Evolutionary conservation across 2,113 vertebrate species (phyloP).

Genomic region (Macquaria ambigua): DNA sequence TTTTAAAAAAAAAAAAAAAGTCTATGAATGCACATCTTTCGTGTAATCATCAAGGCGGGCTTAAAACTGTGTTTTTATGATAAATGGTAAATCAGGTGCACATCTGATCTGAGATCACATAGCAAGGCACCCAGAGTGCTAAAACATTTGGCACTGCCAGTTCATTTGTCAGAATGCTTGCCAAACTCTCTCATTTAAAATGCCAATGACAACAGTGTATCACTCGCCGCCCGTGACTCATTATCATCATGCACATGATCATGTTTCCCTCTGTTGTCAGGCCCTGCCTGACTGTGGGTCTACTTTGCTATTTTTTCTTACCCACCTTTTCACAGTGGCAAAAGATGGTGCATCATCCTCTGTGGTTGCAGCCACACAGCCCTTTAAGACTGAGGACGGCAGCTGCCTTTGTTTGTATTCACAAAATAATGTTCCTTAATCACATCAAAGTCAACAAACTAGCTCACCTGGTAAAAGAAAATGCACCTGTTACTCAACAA

Average conservation of each 20-base stretch:
- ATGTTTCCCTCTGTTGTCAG: conserved; percentile 4
- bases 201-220: conserved; percentile 1
- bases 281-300: background rate
- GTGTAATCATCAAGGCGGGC: conserved; percentile 1
- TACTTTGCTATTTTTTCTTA: background rate
- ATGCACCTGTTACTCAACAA: background rate
- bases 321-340: background rate
- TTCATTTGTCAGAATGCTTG: conserved; percentile 17
- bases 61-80: background rate
- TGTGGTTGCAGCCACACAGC: background rate
- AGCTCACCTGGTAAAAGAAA: background rate
- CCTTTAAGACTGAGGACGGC: background rate
- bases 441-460: background rate
- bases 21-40: background rate
- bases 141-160: conserved; percentile 33
- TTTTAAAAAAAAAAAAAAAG: background rate
- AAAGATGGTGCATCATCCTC: background rate
- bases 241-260: background rate
- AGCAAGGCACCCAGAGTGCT: background rate
- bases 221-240: conserved; percentile 1
- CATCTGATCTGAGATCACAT: conserved; percentile 15
- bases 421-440: background rate
- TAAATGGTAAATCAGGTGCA: background rate
- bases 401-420: conserved; percentile 3
- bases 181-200: conserved; percentile 21